Base-by-base conservation (phyloP, 1,140 invertebrate species). In the Drosophila sucinea region DNA sequence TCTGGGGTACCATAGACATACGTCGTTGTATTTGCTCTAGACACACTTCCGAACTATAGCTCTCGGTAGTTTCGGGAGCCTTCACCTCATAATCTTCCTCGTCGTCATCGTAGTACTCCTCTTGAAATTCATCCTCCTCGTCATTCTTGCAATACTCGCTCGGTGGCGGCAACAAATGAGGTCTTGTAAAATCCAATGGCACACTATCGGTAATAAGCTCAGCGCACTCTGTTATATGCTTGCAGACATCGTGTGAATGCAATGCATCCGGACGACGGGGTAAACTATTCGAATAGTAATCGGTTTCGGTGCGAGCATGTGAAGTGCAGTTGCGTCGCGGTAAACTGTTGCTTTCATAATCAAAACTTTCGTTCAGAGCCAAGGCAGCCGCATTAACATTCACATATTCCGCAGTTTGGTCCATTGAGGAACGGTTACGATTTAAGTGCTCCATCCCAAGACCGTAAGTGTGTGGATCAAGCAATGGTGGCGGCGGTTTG, bases 261-360 rank as follows among this genome's bases (percentile, higher is more conserved):
- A 79, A 60, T 0, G 73, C 66, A 7, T 90, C 86, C 38, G 82
- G 54, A 1, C 73, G 61, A 1, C 91, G 66, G 0, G 91, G 91
- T 69, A 92, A 57, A 58, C 91, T 92, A 29, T 91, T 79, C 2
- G 90, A 89, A n/a, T 79, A 86, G 68, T 78, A 92, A 23, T 92
- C 90, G 38, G 80, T 80, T 29, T 90, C 87, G 57, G 75, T 76
- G 17, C 79, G 79, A 10, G 70, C 79, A 44, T 91, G 91, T 40
- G 90, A 90, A 54, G 77, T 80, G 51, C 91, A 92, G 1, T 87
- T 63, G 1, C 90, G 70, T 0, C 91, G 67, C 0, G 91, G 91
- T 63, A 92, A 69, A 32, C 91, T 92, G 51, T 92, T 91, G 57
- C 90, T 84, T 62, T 92, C 91, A 54, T 91, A 92, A 60, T 90